These are phyloP conservation scores for Perccottus glenii DNA, from an alignment of 2,113 vertebrate species.

Conservation along the genomic window DNA sequence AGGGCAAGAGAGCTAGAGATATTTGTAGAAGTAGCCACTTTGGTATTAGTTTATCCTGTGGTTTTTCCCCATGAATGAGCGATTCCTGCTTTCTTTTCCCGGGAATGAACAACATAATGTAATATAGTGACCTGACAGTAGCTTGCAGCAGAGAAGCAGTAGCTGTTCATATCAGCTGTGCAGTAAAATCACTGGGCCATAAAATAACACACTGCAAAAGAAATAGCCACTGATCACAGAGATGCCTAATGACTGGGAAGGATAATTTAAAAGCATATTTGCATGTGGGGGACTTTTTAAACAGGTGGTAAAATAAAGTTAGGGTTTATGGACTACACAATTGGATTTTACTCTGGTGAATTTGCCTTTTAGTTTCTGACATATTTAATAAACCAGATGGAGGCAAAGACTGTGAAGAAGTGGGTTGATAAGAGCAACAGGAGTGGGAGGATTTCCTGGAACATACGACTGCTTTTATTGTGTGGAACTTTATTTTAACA, in stretches of 20 bases:
- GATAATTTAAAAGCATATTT: constrained; percentile 25
- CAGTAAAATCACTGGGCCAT: constrained; percentile 39
- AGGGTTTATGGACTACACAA: too few species aligned
- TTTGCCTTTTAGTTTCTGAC: background rate
- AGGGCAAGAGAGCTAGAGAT: background rate
- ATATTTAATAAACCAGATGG: constrained; percentile 8
- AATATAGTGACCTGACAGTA: constrained; percentile 48
- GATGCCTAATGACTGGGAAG: constrained; percentile 33
- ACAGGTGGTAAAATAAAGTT: background rate
- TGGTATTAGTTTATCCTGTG: constrained; percentile 5
- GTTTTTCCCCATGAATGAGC: constrained; percentile 11
- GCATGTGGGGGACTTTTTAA: constrained; percentile 15
- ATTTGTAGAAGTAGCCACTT: constrained; percentile 8
- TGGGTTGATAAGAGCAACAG: constrained; percentile 1
- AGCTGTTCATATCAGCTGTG: constrained; percentile 31
- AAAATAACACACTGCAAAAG: constrained; percentile 59
- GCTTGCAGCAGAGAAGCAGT: constrained; percentile 32
- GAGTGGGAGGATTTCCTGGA: constrained; percentile 9
- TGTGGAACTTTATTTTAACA: constrained; percentile 7
- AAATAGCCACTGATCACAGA: constrained; percentile 49
- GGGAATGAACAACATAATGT: constrained; percentile 39
- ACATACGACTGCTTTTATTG: constrained; percentile 4
- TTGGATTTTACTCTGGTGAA: background rate
- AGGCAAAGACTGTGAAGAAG: background rate
- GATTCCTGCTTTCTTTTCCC: constrained; percentile 29